Evolutionary conservation across 1,140 invertebrate genomes (phyloP), one percentile per base, ranked within the genome.

Genomic region (Pseudomyrmex concolor): DNA sequence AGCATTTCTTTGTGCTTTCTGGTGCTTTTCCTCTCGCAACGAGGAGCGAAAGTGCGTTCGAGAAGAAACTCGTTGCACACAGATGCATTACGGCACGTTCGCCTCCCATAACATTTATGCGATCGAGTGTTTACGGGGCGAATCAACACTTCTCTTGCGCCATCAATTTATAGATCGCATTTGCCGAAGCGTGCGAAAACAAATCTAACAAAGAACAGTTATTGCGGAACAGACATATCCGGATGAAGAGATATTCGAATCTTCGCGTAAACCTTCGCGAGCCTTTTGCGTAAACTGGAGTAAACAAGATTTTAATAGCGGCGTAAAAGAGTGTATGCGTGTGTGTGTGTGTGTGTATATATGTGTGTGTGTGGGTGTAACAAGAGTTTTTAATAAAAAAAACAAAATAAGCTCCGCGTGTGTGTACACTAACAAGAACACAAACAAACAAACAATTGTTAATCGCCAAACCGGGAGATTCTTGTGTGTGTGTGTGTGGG

Each of bases 111-210:
- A 80, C 71, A 71, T 80, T 80, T 80, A 70, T 17, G 50, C 54
- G 66, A 80, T 80, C 54, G 54, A 55, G 59, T 70, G 54, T 78
- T 78, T 70, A 78, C n/a, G 15, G n/a, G 67, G 43, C 13, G 66
- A 71, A 80, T 70, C 66, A 80, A 80, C 76, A 80, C 76, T 80
- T 51, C 55, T 22, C 76, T 50, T 48, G 17, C 55, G 51, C 54
- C 64, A 67, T 71, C 76, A 80, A 80, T 80, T 78, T 78, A 22
- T 71, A 70, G 43, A 80, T 80, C 22, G 54, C 54, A 22, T 50
- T 55, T 34, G 22, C 19, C 43, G 19, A 68, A 2, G 54, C 76
- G 54, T 59, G 22, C 8, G 57, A 19, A 71, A 80, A 60, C 76
- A 51, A 71, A 80, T 80, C 66, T 7, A 19, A 80, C 76, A 59